phyloP scores from a whole-genome alignment of 2,113 vertebrate species.

The Zosterops hypoxanthus region DNA sequence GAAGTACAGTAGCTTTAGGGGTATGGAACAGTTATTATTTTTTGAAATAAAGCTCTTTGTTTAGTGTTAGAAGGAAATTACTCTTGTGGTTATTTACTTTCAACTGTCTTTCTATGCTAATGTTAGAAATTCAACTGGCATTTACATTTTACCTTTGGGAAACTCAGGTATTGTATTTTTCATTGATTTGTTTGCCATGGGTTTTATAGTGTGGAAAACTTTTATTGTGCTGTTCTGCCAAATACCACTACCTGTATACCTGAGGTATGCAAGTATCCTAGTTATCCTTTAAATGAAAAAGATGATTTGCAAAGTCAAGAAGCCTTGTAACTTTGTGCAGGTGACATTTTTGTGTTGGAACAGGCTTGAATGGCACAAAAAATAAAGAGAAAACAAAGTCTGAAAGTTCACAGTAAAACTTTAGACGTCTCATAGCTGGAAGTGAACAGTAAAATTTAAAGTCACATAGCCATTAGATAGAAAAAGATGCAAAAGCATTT shows the following conservation, averaged over 20 bases:
- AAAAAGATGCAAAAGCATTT: not conserved
- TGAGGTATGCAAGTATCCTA: not conserved
- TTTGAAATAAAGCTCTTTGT: not conserved
- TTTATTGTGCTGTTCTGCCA: not conserved
- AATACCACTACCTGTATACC: not conserved
- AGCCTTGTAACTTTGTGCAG: not conserved
- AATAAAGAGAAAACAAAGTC: not conserved
- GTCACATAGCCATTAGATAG: not conserved
- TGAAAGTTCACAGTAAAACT: not conserved
- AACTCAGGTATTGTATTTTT: not conserved
- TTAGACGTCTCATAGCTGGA: not conserved
- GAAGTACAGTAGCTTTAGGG: not conserved
- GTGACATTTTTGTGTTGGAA: not conserved
- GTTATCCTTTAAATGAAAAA: not conserved
- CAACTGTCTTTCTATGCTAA: not conserved
- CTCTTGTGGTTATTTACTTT: constrained; percentile 2
- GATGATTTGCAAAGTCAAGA: not conserved
- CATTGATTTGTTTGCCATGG: not conserved
- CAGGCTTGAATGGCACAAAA: not conserved
- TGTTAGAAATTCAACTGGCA: not conserved
- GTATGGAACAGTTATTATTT: not conserved
- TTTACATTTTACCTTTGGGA: not conserved
- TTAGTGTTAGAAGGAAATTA: not conserved
- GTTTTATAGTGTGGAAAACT: not conserved
- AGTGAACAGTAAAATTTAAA: not conserved